Evolutionary conservation across 2,888 invertebrate species (phyloP).

Genomic region (Megamerina dolium): DNA sequence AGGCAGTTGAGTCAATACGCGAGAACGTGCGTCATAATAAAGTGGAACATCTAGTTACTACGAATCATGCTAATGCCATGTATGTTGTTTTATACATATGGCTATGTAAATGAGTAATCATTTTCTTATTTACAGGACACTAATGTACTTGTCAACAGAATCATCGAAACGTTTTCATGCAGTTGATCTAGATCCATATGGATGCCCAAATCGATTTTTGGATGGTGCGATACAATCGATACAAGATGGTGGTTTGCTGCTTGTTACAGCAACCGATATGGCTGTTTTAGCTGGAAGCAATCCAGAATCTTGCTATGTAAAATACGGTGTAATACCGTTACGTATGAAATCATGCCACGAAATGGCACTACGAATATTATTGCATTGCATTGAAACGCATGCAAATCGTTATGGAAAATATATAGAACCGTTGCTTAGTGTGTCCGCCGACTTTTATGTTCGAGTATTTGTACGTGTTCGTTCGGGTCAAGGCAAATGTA

Average conservation of each 20-base stretch:
- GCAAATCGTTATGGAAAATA: conserved; percentile 91
- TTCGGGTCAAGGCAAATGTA: conserved; percentile 76
- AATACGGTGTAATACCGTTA: conserved; percentile 88
- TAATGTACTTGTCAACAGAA: conserved; percentile 75
- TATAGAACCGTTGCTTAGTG: conserved; percentile 81
- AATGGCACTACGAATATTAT: conserved; percentile 88
- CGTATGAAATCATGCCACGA: conserved; percentile 89
- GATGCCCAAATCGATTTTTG: conserved; percentile 87
- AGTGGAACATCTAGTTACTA: conserved; percentile 66
- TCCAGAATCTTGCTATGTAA: conserved; percentile 88
- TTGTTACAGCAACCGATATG: conserved; percentile 98
- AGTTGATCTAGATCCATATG: conserved; percentile 96
- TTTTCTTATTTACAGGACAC: conserved; percentile 55
- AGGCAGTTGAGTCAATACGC: conserved; percentile 81
- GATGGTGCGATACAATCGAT: conserved; percentile 81
- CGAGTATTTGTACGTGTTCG: conserved; percentile 84
- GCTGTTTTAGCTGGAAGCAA: conserved; percentile 91
- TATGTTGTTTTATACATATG: conserved; percentile 48
- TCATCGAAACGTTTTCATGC: conserved; percentile 70
- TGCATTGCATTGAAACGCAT: conserved; percentile 84
- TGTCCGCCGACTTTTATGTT: conserved; percentile 96
- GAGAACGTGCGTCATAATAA: conserved; percentile 56
- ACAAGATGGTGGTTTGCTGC: conserved; percentile 75
- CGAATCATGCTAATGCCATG: conserved; percentile 85
- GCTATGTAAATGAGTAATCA: not conserved